Conservation (phyloP, 1,140 invertebrate genomes). For the Hermatobates lingyangjiaoensis region DNA sequence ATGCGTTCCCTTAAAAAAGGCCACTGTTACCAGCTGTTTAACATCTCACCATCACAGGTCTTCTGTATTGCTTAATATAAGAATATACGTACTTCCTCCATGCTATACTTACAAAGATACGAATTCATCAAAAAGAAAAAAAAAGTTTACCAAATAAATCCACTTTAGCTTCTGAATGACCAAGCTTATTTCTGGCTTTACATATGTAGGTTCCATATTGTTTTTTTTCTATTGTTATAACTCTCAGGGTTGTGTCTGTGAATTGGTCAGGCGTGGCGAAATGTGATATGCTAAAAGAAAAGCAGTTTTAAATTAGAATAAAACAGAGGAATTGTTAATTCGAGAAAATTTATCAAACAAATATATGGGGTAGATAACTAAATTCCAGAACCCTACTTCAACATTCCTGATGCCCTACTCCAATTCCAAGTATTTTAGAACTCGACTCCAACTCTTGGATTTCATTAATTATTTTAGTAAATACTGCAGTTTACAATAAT, state of each 20-base stretch:
- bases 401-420: no score
- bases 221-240: conserved; percentile 76
- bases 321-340: not conserved
- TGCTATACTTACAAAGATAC: no score
- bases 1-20: no score
- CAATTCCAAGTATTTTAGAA: no score
- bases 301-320: not conserved
- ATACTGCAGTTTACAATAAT: no score
- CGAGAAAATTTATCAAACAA: not conserved
- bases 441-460: no score
- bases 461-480: no score
- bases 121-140: no score
- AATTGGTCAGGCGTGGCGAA: conserved; percentile 78
- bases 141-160: conserved; percentile 72
- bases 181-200: conserved; percentile 71
- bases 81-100: no score
- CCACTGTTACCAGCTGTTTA: no score
- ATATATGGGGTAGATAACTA: not conserved
- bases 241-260: conserved; percentile 68
- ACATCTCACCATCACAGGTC: no score
- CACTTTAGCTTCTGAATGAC: conserved; percentile 51
- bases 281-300: conserved; percentile 47
- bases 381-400: not conserved
- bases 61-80: no score
- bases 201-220: conserved; percentile 76